Evolutionary conservation across 1,140 invertebrate species (phyloP), one percentile per base, ranked within the genome.

Genomic region (Alviniconcha marisindica): DNA sequence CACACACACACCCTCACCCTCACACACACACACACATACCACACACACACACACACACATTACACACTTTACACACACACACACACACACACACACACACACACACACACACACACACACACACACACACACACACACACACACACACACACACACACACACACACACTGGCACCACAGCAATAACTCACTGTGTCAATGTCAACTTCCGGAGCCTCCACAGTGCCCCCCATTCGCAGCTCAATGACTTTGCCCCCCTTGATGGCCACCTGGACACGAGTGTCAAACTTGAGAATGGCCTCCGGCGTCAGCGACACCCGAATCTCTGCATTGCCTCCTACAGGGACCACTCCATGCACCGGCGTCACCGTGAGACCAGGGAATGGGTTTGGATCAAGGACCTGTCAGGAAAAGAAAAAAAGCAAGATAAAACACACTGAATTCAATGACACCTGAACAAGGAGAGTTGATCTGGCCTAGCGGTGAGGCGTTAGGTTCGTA

Each of bases 201-300:
- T 92, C 91, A 15, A 93, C 89, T 54, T 84, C 78, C 24, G 93
- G 93, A 14, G 91, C 88, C 73, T 93, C 91, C 51, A 93, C 92
- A 40, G 88, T 91, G 5, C 93, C 93, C 24, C 92, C 91, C 85
- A 93, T 89, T 33, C 93, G 86, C 5, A 93, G 85, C 54, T 93
- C 92, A 38, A 93, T 82, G n/a, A 85, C 89, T 81, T 89, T 90
- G 18, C 91, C 86, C 28, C 90, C 90, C 81, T 91, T 91, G 77
- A 93, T 92, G 44, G 91, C 86, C 44, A 93, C 87, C 63, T 91
- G 88, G 44, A 93, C 86, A 18, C 87, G 84, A n/a, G 92, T 91
- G 84, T 93, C 93, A 90, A 93, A 93, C 88, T 93, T 93, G 3
- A 93, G 83, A 54, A 93, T 88, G 28, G 90, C 90, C 48, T 89